Evolutionary conservation across 2,113 vertebrate species (phyloP).

Genomic region (Psittacara wagleri): DNA sequence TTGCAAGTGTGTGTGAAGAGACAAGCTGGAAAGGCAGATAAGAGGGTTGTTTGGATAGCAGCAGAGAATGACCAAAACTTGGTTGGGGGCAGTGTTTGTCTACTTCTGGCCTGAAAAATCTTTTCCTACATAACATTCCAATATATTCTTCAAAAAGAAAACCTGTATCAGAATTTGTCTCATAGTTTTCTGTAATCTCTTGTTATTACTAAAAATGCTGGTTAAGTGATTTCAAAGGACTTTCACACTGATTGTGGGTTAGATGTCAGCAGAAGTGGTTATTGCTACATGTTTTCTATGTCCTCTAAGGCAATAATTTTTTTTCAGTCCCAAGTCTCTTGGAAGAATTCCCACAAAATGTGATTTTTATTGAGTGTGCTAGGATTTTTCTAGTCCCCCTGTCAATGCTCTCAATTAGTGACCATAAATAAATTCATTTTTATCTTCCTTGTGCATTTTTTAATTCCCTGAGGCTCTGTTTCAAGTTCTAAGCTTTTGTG

Average conservation of each 20-base stretch:
- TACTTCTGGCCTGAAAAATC: neutral
- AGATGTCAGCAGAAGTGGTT: fast-evolving
- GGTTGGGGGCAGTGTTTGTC: neutral
- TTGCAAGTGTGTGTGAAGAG: neutral
- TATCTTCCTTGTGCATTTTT: conserved; percentile 33
- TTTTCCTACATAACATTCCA: neutral
- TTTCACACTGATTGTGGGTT: neutral
- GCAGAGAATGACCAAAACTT: neutral
- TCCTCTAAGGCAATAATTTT: neutral
- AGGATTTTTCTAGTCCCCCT: neutral
- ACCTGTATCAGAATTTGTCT: neutral
- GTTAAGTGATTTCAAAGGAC: neutral
- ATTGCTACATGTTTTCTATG: neutral
- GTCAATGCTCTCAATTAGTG: conserved; percentile 36
- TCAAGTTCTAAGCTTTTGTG: conserved; percentile 35
- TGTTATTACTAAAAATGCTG: neutral
- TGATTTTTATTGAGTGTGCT: neutral
- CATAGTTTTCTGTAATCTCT: neutral
- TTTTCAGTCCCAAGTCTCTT: neutral
- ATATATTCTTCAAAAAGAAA: neutral
- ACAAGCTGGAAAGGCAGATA: neutral
- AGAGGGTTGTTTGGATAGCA: neutral
- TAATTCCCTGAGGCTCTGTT: conserved; percentile 31
- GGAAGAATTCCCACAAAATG: neutral
- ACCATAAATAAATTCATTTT: conserved; percentile 59